phyloP scores from a whole-genome alignment of 2,888 invertebrate species.

The Tipula helvola region DNA sequence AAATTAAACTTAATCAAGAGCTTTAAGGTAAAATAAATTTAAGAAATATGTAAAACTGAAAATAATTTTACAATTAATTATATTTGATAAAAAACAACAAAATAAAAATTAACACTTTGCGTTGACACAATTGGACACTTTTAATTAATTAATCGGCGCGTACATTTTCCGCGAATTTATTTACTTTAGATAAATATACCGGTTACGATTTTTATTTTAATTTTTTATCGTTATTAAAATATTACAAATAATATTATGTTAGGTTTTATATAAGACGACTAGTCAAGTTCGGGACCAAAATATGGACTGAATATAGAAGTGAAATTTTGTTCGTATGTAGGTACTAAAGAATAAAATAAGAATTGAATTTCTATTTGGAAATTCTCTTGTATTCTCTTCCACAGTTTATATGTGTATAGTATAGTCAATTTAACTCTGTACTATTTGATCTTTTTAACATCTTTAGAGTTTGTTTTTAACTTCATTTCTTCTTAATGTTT shows the following conservation, averaged over 20 bases:
- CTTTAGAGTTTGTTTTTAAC: neutral
- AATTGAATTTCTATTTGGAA: neutral
- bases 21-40: neutral
- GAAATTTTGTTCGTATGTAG: neutral
- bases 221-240: neutral
- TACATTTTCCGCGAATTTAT: neutral
- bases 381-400: neutral
- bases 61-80: neutral
- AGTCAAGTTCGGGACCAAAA: neutral
- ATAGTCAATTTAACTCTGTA: neutral
- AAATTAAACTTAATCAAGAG: neutral
- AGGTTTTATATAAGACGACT: neutral
- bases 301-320: neutral
- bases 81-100: neutral
- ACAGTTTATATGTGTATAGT: neutral
- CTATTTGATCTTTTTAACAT: neutral
- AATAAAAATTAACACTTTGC: neutral
- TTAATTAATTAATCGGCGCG: neutral
- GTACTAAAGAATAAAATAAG: neutral
- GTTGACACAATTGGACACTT: neutral
- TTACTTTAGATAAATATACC: neutral
- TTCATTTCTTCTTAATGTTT: neutral
- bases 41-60: neutral
- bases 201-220: neutral
- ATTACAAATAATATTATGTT: neutral